Base-by-base conservation (phyloP, 2,113 vertebrate species). In the Mormyrus lacerda region DNA sequence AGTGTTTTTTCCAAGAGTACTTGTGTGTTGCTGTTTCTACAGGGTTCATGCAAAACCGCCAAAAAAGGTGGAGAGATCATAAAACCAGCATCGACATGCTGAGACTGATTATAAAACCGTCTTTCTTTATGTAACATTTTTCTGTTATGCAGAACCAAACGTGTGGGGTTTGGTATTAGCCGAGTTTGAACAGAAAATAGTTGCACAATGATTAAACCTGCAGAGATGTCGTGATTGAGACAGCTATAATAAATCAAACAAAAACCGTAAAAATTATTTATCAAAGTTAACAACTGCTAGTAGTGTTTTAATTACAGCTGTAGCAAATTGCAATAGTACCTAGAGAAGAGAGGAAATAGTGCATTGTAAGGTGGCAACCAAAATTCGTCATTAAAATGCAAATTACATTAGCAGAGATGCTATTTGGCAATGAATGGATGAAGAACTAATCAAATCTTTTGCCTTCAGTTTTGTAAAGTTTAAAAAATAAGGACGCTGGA, bases 91-190 rank as follows among this genome's bases (percentile, higher is more conserved):
- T 76, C 35, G n/a, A 42, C 35, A 42, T 35, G 35, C 73, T 39
- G 73, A 79, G 73, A 79, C 73, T 79, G 31, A 79, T 79, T 79
- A 79, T 79, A 79, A 79, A 79, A 79, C 73, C 15, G 39, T 31
- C 61, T 31, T 69, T 61, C 9, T 69, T 69, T 69, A 69, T 69
- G n/a, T 31, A 69, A 69, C 73, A 79, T 39, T 19, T 79, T 79
- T 6, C 15, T 79, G 73, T 42, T 39, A 79, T 8, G 15, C 73
- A 35, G 15, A 79, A 17, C 35, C 31, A 79, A 79, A 79, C 21
- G 35, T 79, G 73, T 19, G 73, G 35, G 73, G 73, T 19, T 79
- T 42, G 35, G 31, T 79, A 79, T 42, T 42, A 39, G 73, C 35
- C 11, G 13, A 39, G n/a, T 84, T 84, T 84, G 21, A 47, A 39